Conservation (phyloP, 1,140 invertebrate species). For the Leptinotarsa defecta region DNA sequence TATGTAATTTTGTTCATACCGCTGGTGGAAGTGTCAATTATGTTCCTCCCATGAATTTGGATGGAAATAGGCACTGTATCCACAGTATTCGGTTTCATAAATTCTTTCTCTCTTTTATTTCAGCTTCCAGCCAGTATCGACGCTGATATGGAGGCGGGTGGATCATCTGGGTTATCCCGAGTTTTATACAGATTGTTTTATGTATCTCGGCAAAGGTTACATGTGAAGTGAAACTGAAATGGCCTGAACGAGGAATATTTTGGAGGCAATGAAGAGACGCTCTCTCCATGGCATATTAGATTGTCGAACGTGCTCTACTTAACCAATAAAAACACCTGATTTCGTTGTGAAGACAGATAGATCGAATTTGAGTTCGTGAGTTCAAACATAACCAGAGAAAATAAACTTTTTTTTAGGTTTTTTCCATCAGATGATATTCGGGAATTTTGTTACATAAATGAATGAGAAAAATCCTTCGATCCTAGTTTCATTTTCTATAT, state of each 20-base stretch:
- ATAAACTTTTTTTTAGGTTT: too few species aligned
- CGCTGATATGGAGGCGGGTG: not conserved
- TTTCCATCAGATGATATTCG: too few species aligned
- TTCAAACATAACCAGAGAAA: too few species aligned
- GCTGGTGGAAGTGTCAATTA: conserved; percentile 37
- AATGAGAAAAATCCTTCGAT: too few species aligned
- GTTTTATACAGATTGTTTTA: conserved; percentile 9
- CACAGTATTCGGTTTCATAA: conserved; percentile 33
- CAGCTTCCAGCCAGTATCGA: conserved; percentile 11
- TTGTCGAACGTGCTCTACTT: too few species aligned
- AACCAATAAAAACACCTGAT: too few species aligned
- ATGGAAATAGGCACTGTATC: conserved; percentile 36
- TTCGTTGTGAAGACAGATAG: too few species aligned
- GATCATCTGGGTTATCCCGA: conserved; percentile 5
- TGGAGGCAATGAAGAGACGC: too few species aligned
- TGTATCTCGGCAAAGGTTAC: conserved; percentile 2
- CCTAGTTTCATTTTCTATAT: too few species aligned
- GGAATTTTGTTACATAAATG: too few species aligned
- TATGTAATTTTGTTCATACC: conserved; percentile 41
- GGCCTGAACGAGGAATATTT: not conserved
- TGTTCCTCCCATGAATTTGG: conserved; percentile 42
- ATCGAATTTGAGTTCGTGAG: too few species aligned
- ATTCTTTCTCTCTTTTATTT: conserved; percentile 47
- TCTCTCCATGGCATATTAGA: too few species aligned
- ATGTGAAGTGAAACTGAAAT: conserved; percentile 3